Base-by-base conservation (phyloP, 1,140 invertebrate species). In the Battus philenor region DNA sequence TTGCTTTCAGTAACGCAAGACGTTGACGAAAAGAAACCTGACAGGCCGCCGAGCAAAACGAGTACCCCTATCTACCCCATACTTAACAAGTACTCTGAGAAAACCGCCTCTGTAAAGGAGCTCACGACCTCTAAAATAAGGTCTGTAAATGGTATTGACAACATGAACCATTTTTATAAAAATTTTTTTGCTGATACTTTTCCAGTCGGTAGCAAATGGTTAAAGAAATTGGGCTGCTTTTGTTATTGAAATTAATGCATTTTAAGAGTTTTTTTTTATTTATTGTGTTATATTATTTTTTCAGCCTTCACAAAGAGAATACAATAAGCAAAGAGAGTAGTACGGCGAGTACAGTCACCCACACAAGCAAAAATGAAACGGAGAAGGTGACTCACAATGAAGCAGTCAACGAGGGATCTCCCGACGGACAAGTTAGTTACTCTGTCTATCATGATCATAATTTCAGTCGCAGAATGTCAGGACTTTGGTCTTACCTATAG, bases 41-140 rank as follows among this genome's bases (percentile, higher is more conserved):
- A 80, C 2, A 57, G 76, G 39, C 74, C 80, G 10, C 60, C 75
- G 5, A 24, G 54, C 2, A 82, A 80, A 38, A 60, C 52, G 1
- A 52, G 55, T 7, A 77, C 54, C 26, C 32, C 64, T 11, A 61
- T 81, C 9, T 81, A 84, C 41, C 78, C 80, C 11, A 43, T 74
- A 39, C 63, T 84, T n/a, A 82, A 80, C 48, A 84, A 80, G 52
- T 79, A 82, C 54, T 70, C 69, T 1, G 80, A 84, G 48, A 84
- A 79, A 56, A 82, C 74, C 7, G 64, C 74, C 20, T 80, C 78
- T 2, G 65, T 79, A 15, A 84, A 82, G 38, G 80, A 84, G 51
- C 59, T 82, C n/a, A 75, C 72, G 22, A 79, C 80, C 2, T 77
- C 76, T 57, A 84, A 75, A 69, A 70, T 76, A 59, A 84, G 78